These are phyloP conservation scores for Sinhomidia bicolor DNA, from an alignment of 2,888 invertebrate species.

Conservation along the genomic window DNA sequence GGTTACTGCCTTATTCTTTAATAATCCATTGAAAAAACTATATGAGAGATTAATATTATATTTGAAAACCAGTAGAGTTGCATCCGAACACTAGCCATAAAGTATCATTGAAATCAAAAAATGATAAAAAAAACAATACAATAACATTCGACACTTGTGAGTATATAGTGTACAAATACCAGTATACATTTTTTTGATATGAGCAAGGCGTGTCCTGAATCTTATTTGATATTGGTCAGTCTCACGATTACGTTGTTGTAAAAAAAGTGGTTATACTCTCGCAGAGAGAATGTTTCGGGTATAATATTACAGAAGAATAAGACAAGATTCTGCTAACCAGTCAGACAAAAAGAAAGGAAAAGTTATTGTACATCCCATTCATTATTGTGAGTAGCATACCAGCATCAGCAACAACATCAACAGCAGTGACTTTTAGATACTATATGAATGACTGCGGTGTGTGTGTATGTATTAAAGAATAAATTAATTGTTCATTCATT, in stretches of 20 bases:
- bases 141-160: neutral
- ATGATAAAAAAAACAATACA: neutral
- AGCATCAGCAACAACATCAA: neutral
- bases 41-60: neutral
- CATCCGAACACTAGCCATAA: neutral
- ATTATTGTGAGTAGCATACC: neutral
- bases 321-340: slow-evolving; percentile 10
- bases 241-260: neutral
- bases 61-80: neutral
- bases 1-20: neutral
- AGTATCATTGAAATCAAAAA: slow-evolving; percentile 3
- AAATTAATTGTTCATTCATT: slow-evolving; percentile 59
- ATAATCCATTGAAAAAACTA: neutral
- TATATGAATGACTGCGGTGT: neutral
- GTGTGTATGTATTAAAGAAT: slow-evolving; percentile 1
- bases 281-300: neutral
- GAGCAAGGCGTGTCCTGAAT: slow-evolving; percentile 37
- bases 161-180: too few species aligned
- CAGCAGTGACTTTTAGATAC: neutral
- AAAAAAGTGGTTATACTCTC: neutral
- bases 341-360: slow-evolving; percentile 55
- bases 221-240: slow-evolving; percentile 42
- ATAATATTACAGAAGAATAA: neutral
- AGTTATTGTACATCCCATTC: slow-evolving; percentile 35
- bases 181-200: neutral